Conservation (phyloP, 2,113 vertebrate species). For the Maccullochella peelii region DNA sequence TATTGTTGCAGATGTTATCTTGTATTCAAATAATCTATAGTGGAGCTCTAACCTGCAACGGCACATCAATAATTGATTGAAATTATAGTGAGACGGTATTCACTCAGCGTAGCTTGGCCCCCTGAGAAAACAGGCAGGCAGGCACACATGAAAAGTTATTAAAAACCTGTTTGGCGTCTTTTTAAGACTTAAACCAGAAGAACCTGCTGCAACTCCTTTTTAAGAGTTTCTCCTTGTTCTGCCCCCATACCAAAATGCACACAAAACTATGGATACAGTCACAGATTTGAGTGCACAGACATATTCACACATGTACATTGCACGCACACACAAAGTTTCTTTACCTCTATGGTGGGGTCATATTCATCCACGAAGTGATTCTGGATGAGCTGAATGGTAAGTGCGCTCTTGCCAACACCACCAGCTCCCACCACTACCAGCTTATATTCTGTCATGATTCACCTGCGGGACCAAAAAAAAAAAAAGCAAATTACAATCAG, state of each 20-base stretch:
- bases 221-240: conserved; percentile 31
- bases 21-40: conserved; percentile 33
- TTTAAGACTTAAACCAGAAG: conserved; percentile 74
- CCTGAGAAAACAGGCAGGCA: conserved; percentile 23
- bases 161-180: conserved; percentile 67
- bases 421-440: conserved; percentile 87
- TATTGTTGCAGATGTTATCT: conserved; percentile 36
- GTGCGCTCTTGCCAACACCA: conserved; percentile 86
- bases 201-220: conserved; percentile 65
- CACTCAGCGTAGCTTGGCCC: background rate
- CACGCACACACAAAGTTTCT: background rate
- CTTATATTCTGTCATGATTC: conserved; percentile 87
- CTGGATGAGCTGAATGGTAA: conserved; percentile 87
- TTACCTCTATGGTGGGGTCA: conserved; percentile 87
- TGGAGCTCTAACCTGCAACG: conserved; percentile 20
- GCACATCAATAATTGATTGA: conserved; percentile 47
- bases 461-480: conserved; percentile 69
- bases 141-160: conserved; percentile 46
- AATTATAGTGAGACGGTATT: conserved; percentile 35
- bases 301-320: background rate
- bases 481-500: conserved; percentile 2
- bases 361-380: conserved; percentile 88
- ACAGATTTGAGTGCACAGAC: background rate
- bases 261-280: background rate
- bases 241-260: conserved; percentile 21